Conservation (phyloP, 2,797 vertebrate species). For the Oryzias dopingdopingensis region DNA sequence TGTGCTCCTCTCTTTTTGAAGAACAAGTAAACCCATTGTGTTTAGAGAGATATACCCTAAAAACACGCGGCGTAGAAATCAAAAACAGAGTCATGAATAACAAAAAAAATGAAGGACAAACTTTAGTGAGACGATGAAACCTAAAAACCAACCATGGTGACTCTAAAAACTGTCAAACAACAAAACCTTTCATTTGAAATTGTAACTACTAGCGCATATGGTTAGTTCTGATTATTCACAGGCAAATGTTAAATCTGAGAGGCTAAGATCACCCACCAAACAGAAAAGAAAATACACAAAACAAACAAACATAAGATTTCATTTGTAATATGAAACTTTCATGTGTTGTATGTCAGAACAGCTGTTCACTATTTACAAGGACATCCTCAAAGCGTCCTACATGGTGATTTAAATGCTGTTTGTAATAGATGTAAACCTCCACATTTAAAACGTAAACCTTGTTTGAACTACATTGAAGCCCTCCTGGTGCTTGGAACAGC, state of each 20-base stretch:
- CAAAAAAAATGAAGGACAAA: not conserved
- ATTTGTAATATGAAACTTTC: no score
- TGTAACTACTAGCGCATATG: no score
- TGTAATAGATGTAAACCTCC: constrained; percentile 35
- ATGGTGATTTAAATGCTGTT: constrained; percentile 36
- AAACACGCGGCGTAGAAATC: constrained; percentile 10
- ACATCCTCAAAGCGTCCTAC: constrained; percentile 5
- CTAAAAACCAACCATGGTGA: constrained; percentile 1
- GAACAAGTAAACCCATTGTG: not conserved
- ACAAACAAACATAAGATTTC: no score
- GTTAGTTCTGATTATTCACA: no score
- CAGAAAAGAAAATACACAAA: constrained; percentile 13
- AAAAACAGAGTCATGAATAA: not conserved
- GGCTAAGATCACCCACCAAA: constrained; percentile 32
- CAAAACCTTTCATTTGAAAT: not conserved
- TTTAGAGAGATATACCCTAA: constrained; percentile 14
- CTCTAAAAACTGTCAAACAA: not conserved
- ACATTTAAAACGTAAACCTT: constrained; percentile 53
- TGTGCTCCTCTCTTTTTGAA: constrained; percentile 8
- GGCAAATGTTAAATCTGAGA: not conserved
- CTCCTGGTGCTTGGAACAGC: constrained; percentile 14
- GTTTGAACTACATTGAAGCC: constrained; percentile 20
- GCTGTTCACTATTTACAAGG: constrained; percentile 23
- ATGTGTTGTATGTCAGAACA: constrained; percentile 15
- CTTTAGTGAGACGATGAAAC: not conserved